phyloP scores from a whole-genome alignment of 1,140 invertebrate species.

The Ladona fulva region DNA sequence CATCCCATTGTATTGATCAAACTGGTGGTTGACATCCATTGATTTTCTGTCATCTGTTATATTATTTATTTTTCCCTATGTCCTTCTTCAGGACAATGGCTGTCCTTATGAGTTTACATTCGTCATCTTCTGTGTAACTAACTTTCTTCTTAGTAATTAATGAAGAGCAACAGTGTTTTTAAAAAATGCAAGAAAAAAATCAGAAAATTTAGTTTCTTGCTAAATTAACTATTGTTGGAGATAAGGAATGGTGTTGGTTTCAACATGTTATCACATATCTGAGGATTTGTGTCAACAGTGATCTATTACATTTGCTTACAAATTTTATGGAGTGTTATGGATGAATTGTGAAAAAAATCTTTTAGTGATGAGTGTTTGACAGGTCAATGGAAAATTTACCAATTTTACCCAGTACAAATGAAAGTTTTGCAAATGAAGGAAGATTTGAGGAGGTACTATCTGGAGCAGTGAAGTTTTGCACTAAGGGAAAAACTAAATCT shows the following conservation, averaged over 20 bases:
- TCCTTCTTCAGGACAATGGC: neutral
- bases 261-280: neutral
- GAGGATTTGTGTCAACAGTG: neutral
- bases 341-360: neutral
- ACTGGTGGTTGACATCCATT: constrained; percentile 4
- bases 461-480: neutral
- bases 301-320: neutral
- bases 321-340: neutral
- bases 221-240: neutral
- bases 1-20: neutral
- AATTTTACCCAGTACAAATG: neutral
- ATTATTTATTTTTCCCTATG: neutral
- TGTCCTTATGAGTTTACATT: neutral
- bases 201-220: too few species aligned
- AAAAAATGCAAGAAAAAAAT: too few species aligned
- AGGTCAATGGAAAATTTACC: neutral
- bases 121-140: too few species aligned
- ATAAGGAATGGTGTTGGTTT: neutral
- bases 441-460: too few species aligned
- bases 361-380: neutral
- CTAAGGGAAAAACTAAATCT: neutral
- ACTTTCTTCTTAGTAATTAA: too few species aligned
- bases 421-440: neutral
- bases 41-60: neutral
- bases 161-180: too few species aligned